A percentile compares a stretch with the other conserved stretches of the same genome.
phyloP scores from a whole-genome alignment of 2,888 invertebrate genomes.

The Limenitis camilla region DNA sequence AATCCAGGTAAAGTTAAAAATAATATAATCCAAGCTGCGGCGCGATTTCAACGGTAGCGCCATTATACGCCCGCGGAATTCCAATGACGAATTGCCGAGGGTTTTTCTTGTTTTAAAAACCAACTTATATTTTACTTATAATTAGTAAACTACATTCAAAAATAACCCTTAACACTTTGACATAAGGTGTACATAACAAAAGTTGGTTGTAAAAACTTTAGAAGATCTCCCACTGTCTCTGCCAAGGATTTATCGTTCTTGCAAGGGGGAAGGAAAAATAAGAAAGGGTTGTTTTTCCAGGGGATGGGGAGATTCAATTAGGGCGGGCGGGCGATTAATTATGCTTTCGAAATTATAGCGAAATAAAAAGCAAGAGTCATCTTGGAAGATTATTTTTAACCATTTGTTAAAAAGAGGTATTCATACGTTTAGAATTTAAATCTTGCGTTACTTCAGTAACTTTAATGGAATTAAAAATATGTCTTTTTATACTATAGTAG shows the following conservation, averaged over 20 bases:
- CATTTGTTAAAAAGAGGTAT: background rate
- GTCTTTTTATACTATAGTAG: background rate
- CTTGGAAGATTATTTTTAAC: slow-evolving; percentile 23
- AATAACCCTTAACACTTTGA: slow-evolving; percentile 6
- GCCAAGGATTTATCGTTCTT: slow-evolving; percentile 72
- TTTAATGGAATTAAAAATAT: background rate
- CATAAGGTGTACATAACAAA: slow-evolving; percentile 16
- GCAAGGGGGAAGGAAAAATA: slow-evolving; percentile 68
- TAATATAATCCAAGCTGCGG: background rate
- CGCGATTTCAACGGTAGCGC: slow-evolving; percentile 52
- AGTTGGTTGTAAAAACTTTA: slow-evolving; percentile 30
- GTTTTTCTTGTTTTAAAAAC: slow-evolving; percentile 65
- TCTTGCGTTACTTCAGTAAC: too few species aligned
- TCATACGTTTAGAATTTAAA: background rate
- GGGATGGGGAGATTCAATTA: slow-evolving; percentile 68
- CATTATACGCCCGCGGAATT: slow-evolving; percentile 66
- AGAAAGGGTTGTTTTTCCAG: slow-evolving; percentile 72
- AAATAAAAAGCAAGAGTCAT: slow-evolving; percentile 39
- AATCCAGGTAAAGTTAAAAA: background rate
- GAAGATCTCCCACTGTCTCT: slow-evolving; percentile 68
- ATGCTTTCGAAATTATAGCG: slow-evolving; percentile 48
- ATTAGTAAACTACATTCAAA: slow-evolving; percentile 3
- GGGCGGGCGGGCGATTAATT: slow-evolving; percentile 66
- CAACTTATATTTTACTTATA: slow-evolving; percentile 16
- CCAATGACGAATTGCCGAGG: slow-evolving; percentile 71